These are phyloP conservation scores for Aricia agestis DNA, from an alignment of 1,140 invertebrate species.

Conservation along the genomic window DNA sequence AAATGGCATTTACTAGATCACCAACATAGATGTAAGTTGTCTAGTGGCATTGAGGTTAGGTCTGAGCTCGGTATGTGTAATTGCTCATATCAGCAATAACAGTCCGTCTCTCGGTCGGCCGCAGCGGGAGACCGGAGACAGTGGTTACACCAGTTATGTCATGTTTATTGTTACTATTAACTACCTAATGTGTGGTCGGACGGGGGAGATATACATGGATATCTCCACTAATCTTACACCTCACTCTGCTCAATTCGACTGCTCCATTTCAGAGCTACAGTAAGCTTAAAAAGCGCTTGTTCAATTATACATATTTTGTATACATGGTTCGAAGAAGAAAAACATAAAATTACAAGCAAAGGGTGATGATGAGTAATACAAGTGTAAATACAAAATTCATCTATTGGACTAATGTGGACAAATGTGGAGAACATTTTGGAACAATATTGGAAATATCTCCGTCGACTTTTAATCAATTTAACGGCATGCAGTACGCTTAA, in stretches of 20 bases:
- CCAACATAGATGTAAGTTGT: not conserved
- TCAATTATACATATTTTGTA: too few relatives aligned
- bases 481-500: not conserved
- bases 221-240: not conserved
- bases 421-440: slow-evolving; percentile 10
- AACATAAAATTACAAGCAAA: not conserved
- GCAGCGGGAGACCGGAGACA: not conserved
- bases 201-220: not conserved
- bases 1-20: too few relatives aligned
- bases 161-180: not conserved
- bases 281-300: too few relatives aligned
- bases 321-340: too few relatives aligned
- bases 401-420: slow-evolving; percentile 7
- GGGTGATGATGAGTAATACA: not conserved
- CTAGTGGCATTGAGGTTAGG: not conserved
- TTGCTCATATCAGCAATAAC: not conserved
- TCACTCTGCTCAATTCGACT: too few relatives aligned
- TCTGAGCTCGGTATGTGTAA: not conserved
- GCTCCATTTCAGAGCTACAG: too few relatives aligned
- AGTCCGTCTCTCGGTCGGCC: not conserved
- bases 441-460: slow-evolving; percentile 10
- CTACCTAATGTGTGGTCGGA: not conserved
- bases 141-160: not conserved
- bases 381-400: slow-evolving; percentile 4
- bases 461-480: slow-evolving; percentile 9